A percentile compares a stretch with the other conserved stretches of the same genome.
Conservation (phyloP, 2,113 vertebrate genomes). For the Narcine bancroftii region DNA sequence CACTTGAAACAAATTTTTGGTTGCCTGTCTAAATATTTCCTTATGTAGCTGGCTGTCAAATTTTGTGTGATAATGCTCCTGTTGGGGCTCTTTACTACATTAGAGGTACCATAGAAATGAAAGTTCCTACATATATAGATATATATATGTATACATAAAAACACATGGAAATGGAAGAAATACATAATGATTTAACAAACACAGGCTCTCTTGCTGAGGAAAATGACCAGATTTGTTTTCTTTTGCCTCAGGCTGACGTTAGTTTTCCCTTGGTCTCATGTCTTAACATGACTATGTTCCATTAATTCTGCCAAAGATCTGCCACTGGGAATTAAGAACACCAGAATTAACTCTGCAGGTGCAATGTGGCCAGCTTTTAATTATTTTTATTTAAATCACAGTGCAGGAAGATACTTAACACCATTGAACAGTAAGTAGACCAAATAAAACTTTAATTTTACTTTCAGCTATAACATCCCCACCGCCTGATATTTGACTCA, state of each 20-base stretch:
- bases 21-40: not conserved
- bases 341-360: not conserved
- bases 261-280: not conserved
- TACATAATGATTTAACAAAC: not conserved
- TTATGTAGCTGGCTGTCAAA: not conserved
- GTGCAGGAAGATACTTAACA: not conserved
- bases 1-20: not conserved
- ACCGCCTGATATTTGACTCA: not conserved
- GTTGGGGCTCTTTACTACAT: not conserved
- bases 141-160: too few species aligned
- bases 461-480: not conserved
- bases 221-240: not conserved
- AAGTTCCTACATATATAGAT: not conserved
- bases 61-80: not conserved
- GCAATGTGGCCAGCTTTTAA: not conserved
- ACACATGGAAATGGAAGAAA: not conserved
- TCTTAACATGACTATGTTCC: not conserved
- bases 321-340: not conserved
- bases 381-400: not conserved
- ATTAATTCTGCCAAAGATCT: conserved; percentile 1
- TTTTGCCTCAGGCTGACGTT: not conserved
- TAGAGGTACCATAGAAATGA: not conserved
- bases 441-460: not conserved
- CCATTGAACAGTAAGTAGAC: not conserved
- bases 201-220: not conserved